Base-by-base conservation (phyloP, 1,140 invertebrate species). In the Cydia strobilella region DNA sequence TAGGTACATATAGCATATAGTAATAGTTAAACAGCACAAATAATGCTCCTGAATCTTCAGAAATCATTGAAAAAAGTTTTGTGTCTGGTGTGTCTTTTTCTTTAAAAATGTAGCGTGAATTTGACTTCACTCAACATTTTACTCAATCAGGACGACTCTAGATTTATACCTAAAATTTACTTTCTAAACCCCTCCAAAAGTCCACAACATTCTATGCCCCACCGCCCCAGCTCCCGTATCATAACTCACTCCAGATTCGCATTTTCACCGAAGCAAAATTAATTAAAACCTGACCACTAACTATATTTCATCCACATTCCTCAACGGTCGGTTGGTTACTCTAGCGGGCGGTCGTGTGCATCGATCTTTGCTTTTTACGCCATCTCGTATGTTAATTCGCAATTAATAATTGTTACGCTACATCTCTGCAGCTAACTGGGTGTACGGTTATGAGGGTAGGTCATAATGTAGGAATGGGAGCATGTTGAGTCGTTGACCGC, bases 321-420 rank as follows among this genome's bases (percentile, higher is more conserved):
- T 69, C 4, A 7, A 69, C 65, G 65, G 65, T 69, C 65, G 65
- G 65, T 39, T 39, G 65, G 48, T 3, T 51, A 54, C 51, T 59
- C 65, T 65, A 31, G 27, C 25, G 65, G 25, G 65, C 65, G 65
- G 65, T 69, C 65, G 27, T 69, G 65, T 69, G 65, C 65, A 69
- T 69, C 63, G 63, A 65, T 65, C 65, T 69, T 69, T 35, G 27
- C 65, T 69, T 69, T 69, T 69, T 69, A 69, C 65, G 27, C 65
- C 31, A 69, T 69, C 65, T 69, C 18, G 31, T 69, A 69, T 69
- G 65, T 35, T 69, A 69, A 69, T 69, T 69, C 31, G 65, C 65
- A 69, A 69, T 69, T 69, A 35, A 69, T 69, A 69, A 69, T 69
- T 69, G 65, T 69, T 69, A 69, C 65, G 65, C 65, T 69, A 69